A percentile compares a stretch with the other conserved stretches of the same genome.
Evolutionary conservation across 2,888 invertebrate species (phyloP).

Genomic region (Metalampra italica): DNA sequence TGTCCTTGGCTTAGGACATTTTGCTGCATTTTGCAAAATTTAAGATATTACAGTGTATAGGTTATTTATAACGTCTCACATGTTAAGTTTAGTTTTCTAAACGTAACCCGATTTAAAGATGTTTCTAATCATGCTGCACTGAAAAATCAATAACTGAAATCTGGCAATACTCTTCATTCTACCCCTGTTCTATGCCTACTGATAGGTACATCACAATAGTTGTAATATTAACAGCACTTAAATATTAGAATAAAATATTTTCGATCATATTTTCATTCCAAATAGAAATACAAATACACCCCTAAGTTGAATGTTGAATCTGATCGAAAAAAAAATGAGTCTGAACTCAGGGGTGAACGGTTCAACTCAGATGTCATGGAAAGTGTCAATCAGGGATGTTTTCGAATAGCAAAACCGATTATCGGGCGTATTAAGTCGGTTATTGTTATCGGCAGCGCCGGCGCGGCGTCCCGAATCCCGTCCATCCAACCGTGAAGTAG

Average conservation of each 20-base stretch:
- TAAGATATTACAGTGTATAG: no score
- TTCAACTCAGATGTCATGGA: slow-evolving; percentile 62
- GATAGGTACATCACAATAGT: no score
- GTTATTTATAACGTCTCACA: no score
- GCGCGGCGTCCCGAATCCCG: slow-evolving; percentile 50
- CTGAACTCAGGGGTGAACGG: slow-evolving; percentile 44
- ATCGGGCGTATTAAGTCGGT: slow-evolving; percentile 75
- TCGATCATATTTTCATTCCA: neutral
- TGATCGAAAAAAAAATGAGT: slow-evolving; percentile 1
- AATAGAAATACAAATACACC: neutral
- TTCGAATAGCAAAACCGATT: slow-evolving; percentile 76
- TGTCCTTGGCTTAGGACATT: no score
- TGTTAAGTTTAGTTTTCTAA: no score
- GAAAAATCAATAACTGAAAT: no score
- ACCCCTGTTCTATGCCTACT: no score
- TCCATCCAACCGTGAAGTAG: slow-evolving; percentile 69
- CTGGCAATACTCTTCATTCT: neutral
- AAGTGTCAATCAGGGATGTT: slow-evolving; percentile 76
- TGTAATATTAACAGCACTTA: no score
- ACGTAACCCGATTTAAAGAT: no score
- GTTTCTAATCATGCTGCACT: no score
- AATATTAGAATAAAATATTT: neutral
- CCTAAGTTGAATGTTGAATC: neutral
- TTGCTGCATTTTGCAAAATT: no score
- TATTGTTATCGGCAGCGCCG: slow-evolving; percentile 72